Evolutionary conservation across 2,797 vertebrate species (phyloP).

Genomic region (Eptatretus atami): DNA sequence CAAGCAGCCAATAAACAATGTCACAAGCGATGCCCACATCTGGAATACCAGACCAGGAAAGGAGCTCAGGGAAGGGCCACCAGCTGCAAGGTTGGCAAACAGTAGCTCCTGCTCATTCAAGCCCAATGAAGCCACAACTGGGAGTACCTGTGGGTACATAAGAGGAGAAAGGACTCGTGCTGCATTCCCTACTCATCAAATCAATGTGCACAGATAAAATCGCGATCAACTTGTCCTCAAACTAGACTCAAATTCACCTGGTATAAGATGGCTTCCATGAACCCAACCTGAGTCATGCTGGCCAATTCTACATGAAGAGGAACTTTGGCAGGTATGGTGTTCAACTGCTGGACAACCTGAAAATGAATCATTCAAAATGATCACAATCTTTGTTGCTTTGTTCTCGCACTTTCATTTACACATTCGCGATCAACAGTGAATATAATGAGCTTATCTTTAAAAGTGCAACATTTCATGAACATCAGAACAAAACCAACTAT

Average conservation of each 20-base stretch:
- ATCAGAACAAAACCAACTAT: too few species aligned
- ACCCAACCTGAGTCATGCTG: slow-evolving; percentile 67
- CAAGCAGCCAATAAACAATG: slow-evolving; percentile 70
- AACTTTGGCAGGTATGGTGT: slow-evolving; percentile 35
- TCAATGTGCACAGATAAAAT: not conserved
- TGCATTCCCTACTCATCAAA: not conserved
- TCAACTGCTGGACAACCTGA: slow-evolving; percentile 40
- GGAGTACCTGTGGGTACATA: slow-evolving; percentile 68
- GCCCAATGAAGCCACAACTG: slow-evolving; percentile 55
- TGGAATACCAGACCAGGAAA: slow-evolving; percentile 37
- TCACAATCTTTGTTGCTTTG: too few species aligned
- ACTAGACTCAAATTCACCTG: slow-evolving; percentile 31
- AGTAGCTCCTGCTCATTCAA: slow-evolving; percentile 92
- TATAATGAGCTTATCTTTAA: too few species aligned
- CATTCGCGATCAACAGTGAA: too few species aligned
- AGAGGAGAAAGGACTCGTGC: not conserved
- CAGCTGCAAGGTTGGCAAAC: slow-evolving; percentile 48
- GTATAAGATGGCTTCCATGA: slow-evolving; percentile 58
- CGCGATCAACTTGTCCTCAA: not conserved
- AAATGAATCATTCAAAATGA: too few species aligned
- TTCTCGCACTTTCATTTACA: too few species aligned
- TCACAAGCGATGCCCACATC: slow-evolving; percentile 56
- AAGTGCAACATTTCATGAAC: too few species aligned
- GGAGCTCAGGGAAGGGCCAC: slow-evolving; percentile 33
- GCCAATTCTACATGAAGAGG: slow-evolving; percentile 80